Percentiles rank a stretch among this genome's conserved stretches.
These are phyloP conservation scores for Drosophila ezoana DNA, from an alignment of 2,888 invertebrate genomes.

Conservation along the genomic window DNA sequence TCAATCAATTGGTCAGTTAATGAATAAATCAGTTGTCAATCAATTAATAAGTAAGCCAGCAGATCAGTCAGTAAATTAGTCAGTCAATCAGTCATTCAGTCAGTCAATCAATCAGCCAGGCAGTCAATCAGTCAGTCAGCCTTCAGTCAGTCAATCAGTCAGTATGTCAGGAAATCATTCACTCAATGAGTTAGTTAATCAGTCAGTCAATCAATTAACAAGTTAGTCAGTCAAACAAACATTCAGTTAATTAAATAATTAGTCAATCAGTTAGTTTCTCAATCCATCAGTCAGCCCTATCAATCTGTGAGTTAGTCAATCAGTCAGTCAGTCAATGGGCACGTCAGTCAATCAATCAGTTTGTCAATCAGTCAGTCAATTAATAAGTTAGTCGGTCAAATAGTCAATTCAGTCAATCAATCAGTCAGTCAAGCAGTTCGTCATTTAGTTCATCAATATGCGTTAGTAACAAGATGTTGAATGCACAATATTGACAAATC, in stretches of 20 bases:
- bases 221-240: not conserved
- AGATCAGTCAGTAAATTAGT: too few relatives aligned
- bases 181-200: not conserved
- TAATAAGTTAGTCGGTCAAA: not conserved
- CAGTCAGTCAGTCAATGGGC: not conserved
- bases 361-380: not conserved
- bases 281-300: not conserved
- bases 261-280: not conserved
- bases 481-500: not conserved
- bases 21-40: slow-evolving; percentile 17
- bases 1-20: not conserved
- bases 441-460: not conserved
- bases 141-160: not conserved
- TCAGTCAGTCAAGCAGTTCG: slow-evolving; percentile 11
- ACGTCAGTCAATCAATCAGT: not conserved
- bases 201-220: not conserved
- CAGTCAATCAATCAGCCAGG: not conserved
- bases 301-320: not conserved
- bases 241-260: not conserved
- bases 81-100: not conserved
- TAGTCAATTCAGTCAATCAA: slow-evolving; percentile 6
- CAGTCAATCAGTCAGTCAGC: not conserved
- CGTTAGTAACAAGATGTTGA: not conserved
- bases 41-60: slow-evolving; percentile 1
- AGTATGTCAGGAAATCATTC: not conserved